Percentiles rank a stretch among this genome's conserved stretches.
Evolutionary conservation across 2,888 invertebrate species (phyloP).

Genomic region (Norana najaformis): DNA sequence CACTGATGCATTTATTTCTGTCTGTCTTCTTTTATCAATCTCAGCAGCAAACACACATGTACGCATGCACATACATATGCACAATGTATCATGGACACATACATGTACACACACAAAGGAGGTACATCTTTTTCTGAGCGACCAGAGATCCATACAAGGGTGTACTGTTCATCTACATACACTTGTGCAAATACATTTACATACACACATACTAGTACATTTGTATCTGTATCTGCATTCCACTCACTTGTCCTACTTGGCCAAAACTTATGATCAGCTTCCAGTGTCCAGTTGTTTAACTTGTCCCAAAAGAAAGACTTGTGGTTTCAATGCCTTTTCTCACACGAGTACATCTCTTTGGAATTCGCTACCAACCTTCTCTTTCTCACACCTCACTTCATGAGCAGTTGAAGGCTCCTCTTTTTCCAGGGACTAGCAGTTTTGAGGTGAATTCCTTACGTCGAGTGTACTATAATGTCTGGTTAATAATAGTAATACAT

Average conservation of each 20-base stretch:
- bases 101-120: no score
- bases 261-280: not conserved
- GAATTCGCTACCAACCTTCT: not conserved
- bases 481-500: not conserved
- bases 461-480: not conserved
- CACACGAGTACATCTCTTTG: not conserved
- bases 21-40: no score
- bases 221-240: no score
- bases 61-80: no score
- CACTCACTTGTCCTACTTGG: not conserved
- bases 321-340: not conserved
- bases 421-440: not conserved
- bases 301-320: not conserved
- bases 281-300: not conserved
- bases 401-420: not conserved
- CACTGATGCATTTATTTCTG: no score
- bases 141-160: no score
- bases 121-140: no score
- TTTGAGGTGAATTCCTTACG: not conserved
- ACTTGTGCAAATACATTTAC: no score
- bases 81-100: no score
- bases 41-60: no score
- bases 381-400: not conserved
- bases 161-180: no score
- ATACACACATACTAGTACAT: no score